phyloP scores from a whole-genome alignment of 2,888 invertebrate genomes.

The Rosalia funebris region DNA sequence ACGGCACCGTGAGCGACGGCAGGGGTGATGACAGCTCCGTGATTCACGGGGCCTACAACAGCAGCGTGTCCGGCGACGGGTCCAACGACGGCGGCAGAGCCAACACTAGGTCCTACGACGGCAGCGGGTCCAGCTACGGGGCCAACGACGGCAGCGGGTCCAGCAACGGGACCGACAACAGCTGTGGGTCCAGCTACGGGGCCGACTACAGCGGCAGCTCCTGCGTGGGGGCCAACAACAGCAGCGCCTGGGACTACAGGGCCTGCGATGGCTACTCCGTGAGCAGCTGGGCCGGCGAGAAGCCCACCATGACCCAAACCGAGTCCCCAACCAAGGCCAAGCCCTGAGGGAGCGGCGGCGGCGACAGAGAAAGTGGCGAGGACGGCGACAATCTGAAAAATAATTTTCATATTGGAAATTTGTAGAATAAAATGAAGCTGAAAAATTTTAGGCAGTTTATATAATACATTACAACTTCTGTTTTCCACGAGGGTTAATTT shows the following conservation, averaged over 20 bases:
- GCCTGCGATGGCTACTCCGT: conserved; percentile 6
- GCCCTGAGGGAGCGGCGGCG: conserved; percentile 3
- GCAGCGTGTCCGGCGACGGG: conserved; percentile 4
- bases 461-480: no score
- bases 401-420: no score
- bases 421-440: no score
- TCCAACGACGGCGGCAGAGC: conserved; percentile 5
- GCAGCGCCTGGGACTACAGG: conserved; percentile 4
- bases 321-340: conserved; percentile 3
- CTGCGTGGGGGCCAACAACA: conserved; percentile 2
- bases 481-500: no score
- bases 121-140: conserved; percentile 13
- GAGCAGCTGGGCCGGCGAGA: conserved; percentile 7
- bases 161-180: not conserved
- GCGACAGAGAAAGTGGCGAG: not conserved
- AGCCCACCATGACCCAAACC: conserved; percentile 16
- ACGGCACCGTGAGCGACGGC: conserved; percentile 19
- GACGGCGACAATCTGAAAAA: not conserved
- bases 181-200: not conserved
- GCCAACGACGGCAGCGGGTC: not conserved
- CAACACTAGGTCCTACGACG: conserved; percentile 2
- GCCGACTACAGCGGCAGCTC: not conserved
- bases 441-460: no score
- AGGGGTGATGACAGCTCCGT: conserved; percentile 22
- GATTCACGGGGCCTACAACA: conserved; percentile 14